Base-by-base conservation (phyloP, 2,113 vertebrate species). In the Stigmatopora argus region DNA sequence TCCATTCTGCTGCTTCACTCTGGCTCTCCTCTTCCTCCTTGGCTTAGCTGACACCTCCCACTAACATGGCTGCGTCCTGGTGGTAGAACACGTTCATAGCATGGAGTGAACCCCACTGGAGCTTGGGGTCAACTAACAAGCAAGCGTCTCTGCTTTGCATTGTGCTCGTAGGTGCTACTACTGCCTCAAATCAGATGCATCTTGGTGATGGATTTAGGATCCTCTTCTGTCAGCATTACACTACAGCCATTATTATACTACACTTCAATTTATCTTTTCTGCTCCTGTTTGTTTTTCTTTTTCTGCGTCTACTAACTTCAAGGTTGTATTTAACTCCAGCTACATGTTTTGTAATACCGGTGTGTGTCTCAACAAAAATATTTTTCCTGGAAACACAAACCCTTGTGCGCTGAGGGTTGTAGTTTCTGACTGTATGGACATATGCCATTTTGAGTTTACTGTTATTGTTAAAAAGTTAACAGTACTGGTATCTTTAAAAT, bases 21-120 rank as follows among this genome's bases (percentile, higher is more conserved):
- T 72, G 62, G 52, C 75, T 78, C 74, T 89, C 83, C 81, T 89
- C 89, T 90, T 69, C 57, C 81, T 68, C 88, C 86, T 41, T 92
- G 81, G 72, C 91, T 90, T 90, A 87, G 91, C 93, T 92, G 90
- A 91, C 90, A 88, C 72, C 53, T 67, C 53, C 66, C 38, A 35
- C 66, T 21, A 78, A 85, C 77, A 72, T 74, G 57, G 69, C 57
- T 0, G 45, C 76, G 78, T 59, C 77, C 79, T 75, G 81, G 74
- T 79, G 82, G 80, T 75, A 57, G 66, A 79, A 62, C 7, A 0
- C 2, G 21, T 64, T 77, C 65, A 68, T 11, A 38, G 55, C 74
- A 62, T 0, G 48, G 55, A 46, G 60, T 34, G 53, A 55, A 17
- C 61, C 49, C 12, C 67, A 51, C 65, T 1, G 2, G 46, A 64